These are phyloP conservation scores for Sarcoramphus papa DNA, from an alignment of 2,797 vertebrate genomes.

Conservation along the genomic window DNA sequence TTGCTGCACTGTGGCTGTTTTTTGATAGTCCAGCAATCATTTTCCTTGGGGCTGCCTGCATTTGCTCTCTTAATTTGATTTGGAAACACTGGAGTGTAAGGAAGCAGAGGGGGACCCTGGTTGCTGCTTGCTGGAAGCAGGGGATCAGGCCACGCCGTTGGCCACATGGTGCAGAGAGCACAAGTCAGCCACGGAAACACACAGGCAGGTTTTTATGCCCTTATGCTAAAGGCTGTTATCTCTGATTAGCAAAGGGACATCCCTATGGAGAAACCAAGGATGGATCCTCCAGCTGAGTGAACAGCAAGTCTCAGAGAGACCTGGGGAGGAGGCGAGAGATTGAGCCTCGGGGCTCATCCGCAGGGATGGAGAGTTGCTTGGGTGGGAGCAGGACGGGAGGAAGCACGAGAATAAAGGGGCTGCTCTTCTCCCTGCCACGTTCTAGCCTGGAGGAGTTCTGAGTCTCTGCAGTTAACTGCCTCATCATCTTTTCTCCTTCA, in stretches of 20 bases:
- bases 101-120: neutral
- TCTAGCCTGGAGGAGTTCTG: neutral
- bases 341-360: accelerated
- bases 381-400: neutral
- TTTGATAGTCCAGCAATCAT: neutral
- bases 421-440: neutral
- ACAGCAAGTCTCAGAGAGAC: neutral
- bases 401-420: neutral
- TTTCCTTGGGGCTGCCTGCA: neutral
- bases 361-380: neutral
- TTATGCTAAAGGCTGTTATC: neutral
- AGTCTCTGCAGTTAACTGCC: neutral
- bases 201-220: neutral
- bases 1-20: neutral
- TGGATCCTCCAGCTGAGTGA: neutral
- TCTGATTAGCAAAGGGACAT: neutral
- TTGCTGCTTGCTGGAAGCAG: neutral
- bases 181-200: neutral
- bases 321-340: neutral
- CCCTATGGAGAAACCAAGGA: neutral
- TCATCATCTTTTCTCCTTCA: neutral
- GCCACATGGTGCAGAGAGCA: accelerated
- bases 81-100: neutral
- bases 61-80: neutral
- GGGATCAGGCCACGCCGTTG: accelerated